Evolutionary conservation across 2,797 vertebrate genomes (phyloP), one percentile per base, ranked within the genome.

Genomic region (Crypturellus tataupa): DNA sequence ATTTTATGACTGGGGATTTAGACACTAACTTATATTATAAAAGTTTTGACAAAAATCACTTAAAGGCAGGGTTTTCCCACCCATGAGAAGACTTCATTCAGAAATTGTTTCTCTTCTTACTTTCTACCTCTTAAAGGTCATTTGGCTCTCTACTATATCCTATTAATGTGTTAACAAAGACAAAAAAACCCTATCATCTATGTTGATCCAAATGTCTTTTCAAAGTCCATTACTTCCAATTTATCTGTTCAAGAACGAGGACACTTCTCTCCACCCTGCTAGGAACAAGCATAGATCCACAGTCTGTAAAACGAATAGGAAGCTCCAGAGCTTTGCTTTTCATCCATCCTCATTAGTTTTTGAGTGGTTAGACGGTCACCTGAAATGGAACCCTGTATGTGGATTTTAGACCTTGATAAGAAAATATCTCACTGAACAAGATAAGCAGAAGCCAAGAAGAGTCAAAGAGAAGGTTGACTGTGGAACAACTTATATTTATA

Each of bases 331-430:
- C 77, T 89, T 72, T 80, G 47, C 33, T 82, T 77, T 81, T 78
- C 69, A 89, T 94, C 81, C 27, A 39, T 49, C 63, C 35, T 95
- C 85, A 86, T 95, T 94, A 96, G 70, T 67, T 83, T 91, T 76
- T 90, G 49, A 85, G 35, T 82, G 33, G 64, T 71, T 94, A 93
- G 76, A 92, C 92, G 75, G 95, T 92, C 87, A 93, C 68, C 25
- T 18, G 73, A 92, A 73, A 58, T 37, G n/a, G 47, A 87, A 23
- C 56, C 49, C 91, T 75, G 56, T 23, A 1, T 55, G 73, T 33
- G 33, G 39, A 58, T 93, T 84, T 90, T 58, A 85, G 37, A 87
- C 37, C 68, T 75, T 64, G 75, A 91, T 94, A 86, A 73, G 73
- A 82, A 94, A 87, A 90, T 82, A 85, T 59, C 88, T 71, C 46